phyloP scores from a whole-genome alignment of 1,140 invertebrate species.

The Gonioctena quinquepunctata region DNA sequence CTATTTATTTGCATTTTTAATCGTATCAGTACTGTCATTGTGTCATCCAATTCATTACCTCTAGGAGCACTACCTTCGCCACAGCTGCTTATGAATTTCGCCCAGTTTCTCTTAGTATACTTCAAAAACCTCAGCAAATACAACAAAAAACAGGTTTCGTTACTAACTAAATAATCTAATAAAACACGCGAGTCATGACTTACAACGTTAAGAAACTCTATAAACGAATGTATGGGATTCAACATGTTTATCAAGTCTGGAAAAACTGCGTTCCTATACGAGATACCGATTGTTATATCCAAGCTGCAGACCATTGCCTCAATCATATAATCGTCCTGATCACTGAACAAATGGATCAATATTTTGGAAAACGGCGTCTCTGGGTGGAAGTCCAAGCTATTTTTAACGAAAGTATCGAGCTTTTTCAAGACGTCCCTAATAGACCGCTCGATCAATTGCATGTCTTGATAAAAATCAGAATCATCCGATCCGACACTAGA shows the following conservation, averaged over 20 bases:
- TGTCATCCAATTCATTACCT: slow-evolving; percentile 72
- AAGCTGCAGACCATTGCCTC: slow-evolving; percentile 91
- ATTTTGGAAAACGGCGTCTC: slow-evolving; percentile 86
- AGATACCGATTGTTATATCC: slow-evolving; percentile 83
- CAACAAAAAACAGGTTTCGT: slow-evolving; percentile 87
- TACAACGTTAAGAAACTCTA: slow-evolving; percentile 81
- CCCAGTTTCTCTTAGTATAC: slow-evolving; percentile 82
- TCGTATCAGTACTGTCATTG: slow-evolving; percentile 81
- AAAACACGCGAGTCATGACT: slow-evolving; percentile 82
- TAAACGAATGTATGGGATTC: slow-evolving; percentile 80
- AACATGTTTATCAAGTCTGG: slow-evolving; percentile 78
- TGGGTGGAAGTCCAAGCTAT: slow-evolving; percentile 81
- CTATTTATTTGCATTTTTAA: slow-evolving; percentile 79
- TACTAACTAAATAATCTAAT: slow-evolving; percentile 85
- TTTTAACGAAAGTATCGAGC: slow-evolving; percentile 80
- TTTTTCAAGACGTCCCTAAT: slow-evolving; percentile 81
- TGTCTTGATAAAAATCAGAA: slow-evolving; percentile 85
- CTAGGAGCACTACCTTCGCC: slow-evolving; percentile 57
- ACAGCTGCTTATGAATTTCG: slow-evolving; percentile 79
- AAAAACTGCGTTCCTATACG: slow-evolving; percentile 77
- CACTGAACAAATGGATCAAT: slow-evolving; percentile 83
- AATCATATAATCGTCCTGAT: slow-evolving; percentile 88
- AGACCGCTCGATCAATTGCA: slow-evolving; percentile 83
- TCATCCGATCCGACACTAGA: slow-evolving; percentile 79
- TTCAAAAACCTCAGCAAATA: slow-evolving; percentile 86